phyloP scores from a whole-genome alignment of 37 sponge, comb jelly and placozoan species.

The Beroe ovata region DNA sequence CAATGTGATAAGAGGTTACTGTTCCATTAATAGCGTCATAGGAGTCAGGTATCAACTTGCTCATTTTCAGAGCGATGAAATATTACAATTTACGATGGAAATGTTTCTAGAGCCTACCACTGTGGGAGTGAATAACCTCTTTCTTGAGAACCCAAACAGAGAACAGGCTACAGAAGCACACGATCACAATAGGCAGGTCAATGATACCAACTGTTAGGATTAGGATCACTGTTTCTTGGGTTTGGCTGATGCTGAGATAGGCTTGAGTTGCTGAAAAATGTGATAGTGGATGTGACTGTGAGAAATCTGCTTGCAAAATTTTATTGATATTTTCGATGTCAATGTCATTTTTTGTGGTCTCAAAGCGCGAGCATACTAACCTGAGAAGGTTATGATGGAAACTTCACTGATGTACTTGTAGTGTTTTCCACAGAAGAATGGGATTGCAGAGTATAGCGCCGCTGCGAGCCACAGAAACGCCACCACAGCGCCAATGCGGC shows the following conservation, averaged over 20 bases:
- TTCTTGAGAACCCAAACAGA: conserved; percentile 41
- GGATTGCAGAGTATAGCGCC: not conserved
- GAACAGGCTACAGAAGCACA: conserved; percentile 33
- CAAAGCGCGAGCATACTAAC: too few relatives aligned
- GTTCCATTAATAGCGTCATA: too few relatives aligned
- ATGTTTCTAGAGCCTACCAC: too few relatives aligned
- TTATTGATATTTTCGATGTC: too few relatives aligned
- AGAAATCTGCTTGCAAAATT: too few relatives aligned
- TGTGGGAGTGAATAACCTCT: not conserved
- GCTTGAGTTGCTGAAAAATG: not conserved
- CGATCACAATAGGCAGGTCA: conserved; percentile 30
- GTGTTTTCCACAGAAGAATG: conserved; percentile 11
- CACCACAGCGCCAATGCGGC: not conserved
- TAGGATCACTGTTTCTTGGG: not conserved
- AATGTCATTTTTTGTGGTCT: too few relatives aligned
- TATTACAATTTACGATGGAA: too few relatives aligned
- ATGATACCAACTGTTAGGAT: not conserved
- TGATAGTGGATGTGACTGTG: too few relatives aligned
- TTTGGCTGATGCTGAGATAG: not conserved
- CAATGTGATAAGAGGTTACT: too few relatives aligned
- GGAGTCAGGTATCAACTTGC: too few relatives aligned
- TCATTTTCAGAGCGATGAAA: too few relatives aligned
- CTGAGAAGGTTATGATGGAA: conserved; percentile 49
- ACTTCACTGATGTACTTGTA: conserved; percentile 39
- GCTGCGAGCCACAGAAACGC: not conserved